These are phyloP conservation scores for Parambassis ranga DNA, from an alignment of 2,797 vertebrate genomes.

Conservation along the genomic window DNA sequence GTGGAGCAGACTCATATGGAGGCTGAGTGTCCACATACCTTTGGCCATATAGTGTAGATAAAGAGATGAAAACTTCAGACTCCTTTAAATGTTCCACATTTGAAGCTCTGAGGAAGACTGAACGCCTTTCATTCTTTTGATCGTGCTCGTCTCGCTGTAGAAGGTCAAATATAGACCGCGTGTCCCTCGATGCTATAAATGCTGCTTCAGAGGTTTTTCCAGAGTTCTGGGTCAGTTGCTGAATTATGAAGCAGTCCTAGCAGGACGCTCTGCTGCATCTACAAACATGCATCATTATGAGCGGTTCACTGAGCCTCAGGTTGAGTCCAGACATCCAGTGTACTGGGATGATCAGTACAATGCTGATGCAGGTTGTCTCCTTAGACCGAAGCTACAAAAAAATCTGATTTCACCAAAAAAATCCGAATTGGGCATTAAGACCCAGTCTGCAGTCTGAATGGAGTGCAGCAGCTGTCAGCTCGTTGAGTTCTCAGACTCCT, in stretches of 20 bases:
- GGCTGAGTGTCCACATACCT: too few relatives aligned
- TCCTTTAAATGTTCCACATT: too few relatives aligned
- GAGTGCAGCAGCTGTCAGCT: too few relatives aligned
- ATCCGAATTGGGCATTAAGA: too few relatives aligned
- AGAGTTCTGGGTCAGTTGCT: conserved; percentile 28
- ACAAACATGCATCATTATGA: conserved; percentile 2
- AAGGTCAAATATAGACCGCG: not conserved
- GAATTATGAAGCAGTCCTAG: conserved; percentile 19
- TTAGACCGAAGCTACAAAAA: not conserved
- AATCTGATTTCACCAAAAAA: too few relatives aligned
- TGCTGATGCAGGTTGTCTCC: conserved; percentile 16
- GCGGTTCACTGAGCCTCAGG: not conserved
- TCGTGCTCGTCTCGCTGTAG: not conserved
- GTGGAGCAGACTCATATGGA: too few relatives aligned
- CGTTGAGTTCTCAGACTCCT: too few relatives aligned
- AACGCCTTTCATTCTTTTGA: not conserved
- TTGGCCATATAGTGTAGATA: too few relatives aligned
- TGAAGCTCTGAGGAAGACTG: not conserved
- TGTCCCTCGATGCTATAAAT: conserved; percentile 2
- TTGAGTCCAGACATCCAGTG: not conserved
- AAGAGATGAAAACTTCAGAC: too few relatives aligned
- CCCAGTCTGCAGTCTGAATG: too few relatives aligned
- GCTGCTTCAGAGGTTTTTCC: not conserved
- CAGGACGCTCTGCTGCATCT: conserved; percentile 3
- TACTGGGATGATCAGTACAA: not conserved